phyloP scores from a whole-genome alignment of 2,113 vertebrate species.

The Urocolius indicus region DNA sequence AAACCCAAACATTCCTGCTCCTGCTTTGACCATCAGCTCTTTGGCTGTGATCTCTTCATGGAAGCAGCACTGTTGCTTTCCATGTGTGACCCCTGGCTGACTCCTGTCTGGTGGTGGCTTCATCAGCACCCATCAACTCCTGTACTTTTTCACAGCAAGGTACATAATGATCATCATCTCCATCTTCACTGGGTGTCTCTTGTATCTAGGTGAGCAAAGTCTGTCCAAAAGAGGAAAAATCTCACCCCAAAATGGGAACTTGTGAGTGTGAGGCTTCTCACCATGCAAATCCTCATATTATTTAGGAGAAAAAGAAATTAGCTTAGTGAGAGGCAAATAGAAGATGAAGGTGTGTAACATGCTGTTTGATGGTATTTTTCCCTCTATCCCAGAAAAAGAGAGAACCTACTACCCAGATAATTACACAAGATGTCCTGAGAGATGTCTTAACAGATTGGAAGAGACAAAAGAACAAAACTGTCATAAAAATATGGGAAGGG shows the following conservation, averaged over 20 bases:
- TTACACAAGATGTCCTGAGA: background rate
- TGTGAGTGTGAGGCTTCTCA: background rate
- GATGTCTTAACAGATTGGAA: background rate
- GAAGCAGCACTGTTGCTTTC: background rate
- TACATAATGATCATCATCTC: background rate
- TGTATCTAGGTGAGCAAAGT: background rate
- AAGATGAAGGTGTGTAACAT: background rate
- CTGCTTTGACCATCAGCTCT: background rate
- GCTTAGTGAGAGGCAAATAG: background rate
- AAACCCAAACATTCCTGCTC: background rate
- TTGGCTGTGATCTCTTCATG: background rate
- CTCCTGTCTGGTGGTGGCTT: background rate
- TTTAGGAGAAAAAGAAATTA: background rate
- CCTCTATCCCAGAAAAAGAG: background rate
- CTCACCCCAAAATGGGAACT: background rate
- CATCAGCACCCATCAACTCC: background rate
- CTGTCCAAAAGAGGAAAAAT: background rate
- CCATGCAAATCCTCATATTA: background rate
- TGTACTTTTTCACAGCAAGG: background rate
- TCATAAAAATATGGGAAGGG: background rate
- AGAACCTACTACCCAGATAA: background rate
- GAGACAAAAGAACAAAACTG: background rate
- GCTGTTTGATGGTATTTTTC: background rate
- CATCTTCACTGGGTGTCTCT: background rate
- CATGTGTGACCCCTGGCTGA: background rate